A percentile compares a stretch with the other conserved stretches of the same genome.
Conservation (phyloP, 2,113 vertebrate genomes). For the Agapornis roseicollis region DNA sequence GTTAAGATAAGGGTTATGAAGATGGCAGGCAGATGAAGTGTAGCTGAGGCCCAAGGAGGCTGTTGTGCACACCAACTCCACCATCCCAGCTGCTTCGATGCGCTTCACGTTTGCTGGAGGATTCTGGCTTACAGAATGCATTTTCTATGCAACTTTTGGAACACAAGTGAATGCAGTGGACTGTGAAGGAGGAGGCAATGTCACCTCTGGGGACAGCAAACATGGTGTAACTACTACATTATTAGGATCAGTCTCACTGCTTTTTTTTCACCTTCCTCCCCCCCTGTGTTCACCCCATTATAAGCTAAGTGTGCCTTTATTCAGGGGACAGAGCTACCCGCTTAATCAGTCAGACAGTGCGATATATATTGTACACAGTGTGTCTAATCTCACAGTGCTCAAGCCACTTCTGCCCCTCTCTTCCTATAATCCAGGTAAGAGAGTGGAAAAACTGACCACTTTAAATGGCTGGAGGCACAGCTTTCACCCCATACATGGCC, state of each 20-base stretch:
- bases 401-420: neutral
- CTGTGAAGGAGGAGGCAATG: neutral
- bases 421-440: neutral
- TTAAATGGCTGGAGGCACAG: neutral
- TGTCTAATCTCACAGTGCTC: neutral
- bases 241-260: neutral
- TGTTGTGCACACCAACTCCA: neutral
- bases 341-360: neutral
- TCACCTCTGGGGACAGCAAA: neutral
- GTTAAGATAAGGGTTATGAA: neutral
- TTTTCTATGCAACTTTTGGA: neutral
- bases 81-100: neutral
- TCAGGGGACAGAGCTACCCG: neutral
- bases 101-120: neutral
- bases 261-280: neutral
- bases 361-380: accelerated
- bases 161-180: neutral
- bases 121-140: neutral
- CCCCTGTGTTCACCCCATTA: no score
- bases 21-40: neutral
- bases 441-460: neutral
- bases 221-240: neutral
- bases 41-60: neutral
- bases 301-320: neutral
- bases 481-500: neutral